Evolutionary conservation across 2,113 vertebrate species (phyloP), one percentile per base, ranked within the genome.

Genomic region (Chauna torquata): DNA sequence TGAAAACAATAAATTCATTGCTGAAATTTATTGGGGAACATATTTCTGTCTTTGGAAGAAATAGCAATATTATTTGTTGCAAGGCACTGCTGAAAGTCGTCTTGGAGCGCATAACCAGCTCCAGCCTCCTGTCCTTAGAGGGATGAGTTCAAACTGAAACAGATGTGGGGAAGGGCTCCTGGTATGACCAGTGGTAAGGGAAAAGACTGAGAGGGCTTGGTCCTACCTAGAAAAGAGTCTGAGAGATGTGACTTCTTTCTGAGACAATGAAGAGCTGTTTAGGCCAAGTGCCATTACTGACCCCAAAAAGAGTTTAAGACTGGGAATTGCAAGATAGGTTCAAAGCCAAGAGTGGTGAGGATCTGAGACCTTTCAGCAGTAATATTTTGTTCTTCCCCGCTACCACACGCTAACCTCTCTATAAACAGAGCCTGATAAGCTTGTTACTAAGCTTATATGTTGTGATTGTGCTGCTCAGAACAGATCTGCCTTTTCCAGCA

Each of bases 291-390:
- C 58, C 12, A 8, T 61, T 69, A 61, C 52, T 61, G 38, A 75
- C 40, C 32, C 44, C 16, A 68, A 50, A 82, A n/a, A 7, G 0
- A 59, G 59, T 61, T 74, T 65, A 66, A 81, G 44, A 27, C 40
- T 77, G 19, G 45, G 25, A 92, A 42, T 86, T 77, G 54, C 0
- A 0, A 57, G 40, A 14, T n/a, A 40, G 16, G 23, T 76, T 65
- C 85, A 50, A 82, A 82, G 14, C 24, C 69, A 65, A 66, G 47
- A 1, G 1, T 9, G 79, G 28, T 55, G 75, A 85, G 16, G 22
- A 75, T 75, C 84, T 95, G 74, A 91, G 85, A 68, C 7, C 8
- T 82, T 85, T 78, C 74, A 75, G 58, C 72, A 86, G 6, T n/a
- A 55, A 28, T 44, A 66, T 66, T 75, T 81, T 71, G 16, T 28